phyloP scores from a whole-genome alignment of 2,888 invertebrate genomes.

The Acutogordius australiensis region DNA sequence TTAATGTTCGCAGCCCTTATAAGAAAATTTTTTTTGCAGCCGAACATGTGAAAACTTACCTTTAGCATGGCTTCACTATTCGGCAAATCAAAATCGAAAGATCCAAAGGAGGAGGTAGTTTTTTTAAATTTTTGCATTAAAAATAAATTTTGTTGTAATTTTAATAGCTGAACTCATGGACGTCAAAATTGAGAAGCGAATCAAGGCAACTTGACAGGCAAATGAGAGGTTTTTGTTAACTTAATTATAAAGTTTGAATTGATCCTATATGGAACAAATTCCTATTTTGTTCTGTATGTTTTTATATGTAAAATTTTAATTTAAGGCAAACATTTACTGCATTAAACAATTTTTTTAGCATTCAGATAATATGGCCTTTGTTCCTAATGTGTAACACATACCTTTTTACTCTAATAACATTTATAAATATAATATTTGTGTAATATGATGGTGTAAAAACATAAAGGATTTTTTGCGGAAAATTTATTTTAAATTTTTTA shows the following conservation, averaged over 20 bases:
- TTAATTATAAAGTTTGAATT: neutral
- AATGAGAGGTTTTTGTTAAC: neutral
- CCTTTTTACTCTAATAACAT: neutral
- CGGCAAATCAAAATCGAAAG: neutral
- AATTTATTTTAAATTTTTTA: too few species aligned
- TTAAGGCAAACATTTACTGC: neutral
- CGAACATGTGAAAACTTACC: too few species aligned
- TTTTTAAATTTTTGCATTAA: neutral
- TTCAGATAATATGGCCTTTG: neutral
- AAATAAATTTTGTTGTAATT: too few species aligned
- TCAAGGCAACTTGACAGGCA: neutral
- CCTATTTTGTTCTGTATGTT: neutral
- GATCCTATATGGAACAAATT: neutral
- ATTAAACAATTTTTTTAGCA: neutral
- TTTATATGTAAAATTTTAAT: neutral
- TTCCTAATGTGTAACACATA: neutral
- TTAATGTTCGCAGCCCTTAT: too few species aligned
- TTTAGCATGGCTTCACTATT: slow-evolving; percentile 3
- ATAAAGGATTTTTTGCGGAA: too few species aligned
- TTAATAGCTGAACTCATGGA: slow-evolving; percentile 3
- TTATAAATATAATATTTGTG: too few species aligned
- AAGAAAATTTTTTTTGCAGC: too few species aligned
- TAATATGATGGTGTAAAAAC: too few species aligned
- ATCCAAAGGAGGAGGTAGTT: slow-evolving; percentile 5
- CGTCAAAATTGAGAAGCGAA: slow-evolving; percentile 4